A percentile compares a stretch with the other conserved stretches of the same genome.
These are phyloP conservation scores for Oncopodura yosiiana DNA, from an alignment of 1,140 invertebrate genomes.

Conservation along the genomic window DNA sequence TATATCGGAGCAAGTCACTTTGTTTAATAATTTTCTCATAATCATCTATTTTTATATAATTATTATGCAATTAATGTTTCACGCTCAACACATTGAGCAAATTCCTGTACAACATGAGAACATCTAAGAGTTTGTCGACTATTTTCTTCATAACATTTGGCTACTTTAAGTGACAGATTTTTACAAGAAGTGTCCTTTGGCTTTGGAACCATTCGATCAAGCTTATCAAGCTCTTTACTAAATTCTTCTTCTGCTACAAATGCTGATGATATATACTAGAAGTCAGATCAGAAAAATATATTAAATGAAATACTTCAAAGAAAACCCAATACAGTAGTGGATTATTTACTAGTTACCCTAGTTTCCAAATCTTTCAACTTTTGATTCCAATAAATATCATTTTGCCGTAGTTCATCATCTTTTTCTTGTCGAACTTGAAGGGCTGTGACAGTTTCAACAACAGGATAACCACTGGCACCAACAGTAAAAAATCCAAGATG, in stretches of 20 bases:
- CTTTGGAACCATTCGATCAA: constrained; percentile 23
- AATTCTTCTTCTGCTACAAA: constrained; percentile 23
- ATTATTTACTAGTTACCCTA: constrained; percentile 4
- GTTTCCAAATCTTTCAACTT: constrained; percentile 21
- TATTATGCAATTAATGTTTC: background rate
- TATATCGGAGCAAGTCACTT: too few species aligned
- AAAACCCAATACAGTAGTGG: background rate
- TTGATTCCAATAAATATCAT: constrained; percentile 13
- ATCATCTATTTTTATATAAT: background rate
- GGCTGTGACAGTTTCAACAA: constrained; percentile 20
- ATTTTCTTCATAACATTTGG: constrained; percentile 17
- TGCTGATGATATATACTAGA: constrained; percentile 22
- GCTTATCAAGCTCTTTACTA: constrained; percentile 23
- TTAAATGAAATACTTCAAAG: background rate
- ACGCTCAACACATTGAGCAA: constrained; percentile 20
- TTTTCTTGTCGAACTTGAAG: constrained; percentile 22
- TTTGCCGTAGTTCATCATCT: constrained; percentile 13
- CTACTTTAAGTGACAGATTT: constrained; percentile 10
- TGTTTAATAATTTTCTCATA: too few species aligned
- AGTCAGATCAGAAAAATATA: constrained; percentile 10
- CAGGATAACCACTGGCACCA: constrained; percentile 12
- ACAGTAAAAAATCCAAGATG: constrained; percentile 9
- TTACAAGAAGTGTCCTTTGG: constrained; percentile 13
- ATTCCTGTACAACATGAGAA: constrained; percentile 21
- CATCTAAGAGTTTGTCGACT: constrained; percentile 13